Base-by-base conservation (phyloP, 2,888 invertebrate genomes). In the Syrphus vitripennis region DNA sequence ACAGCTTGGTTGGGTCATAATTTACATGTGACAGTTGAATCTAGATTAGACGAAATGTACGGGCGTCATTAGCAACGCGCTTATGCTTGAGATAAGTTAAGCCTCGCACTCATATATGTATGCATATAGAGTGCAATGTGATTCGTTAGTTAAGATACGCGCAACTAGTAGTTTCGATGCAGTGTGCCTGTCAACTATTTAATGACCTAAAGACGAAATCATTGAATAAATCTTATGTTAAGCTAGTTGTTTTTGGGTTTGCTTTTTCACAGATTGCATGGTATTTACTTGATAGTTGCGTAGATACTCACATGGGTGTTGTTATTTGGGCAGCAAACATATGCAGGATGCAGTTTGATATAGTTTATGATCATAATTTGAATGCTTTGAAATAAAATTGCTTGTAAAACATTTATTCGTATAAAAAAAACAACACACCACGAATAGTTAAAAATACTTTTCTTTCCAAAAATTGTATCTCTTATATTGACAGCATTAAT, bases 11-110 rank as follows among this genome's bases (percentile, higher is more conserved):
- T 72, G 37, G 80, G 76, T 50, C 69, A 81, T 86, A 82, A 86
- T 86, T 86, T 86, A 86, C 77, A 81, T 86, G 86, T 81, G 86
- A 86, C 86, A 86, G 86, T 40, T 74, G 82, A 82, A 86, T 86
- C 81, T 86, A 86, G 86, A 86, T 86, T 74, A 86, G 77, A 81
- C 65, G 81, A 77, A 81, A 86, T 70, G 77, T 78, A 86, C 77
- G 74, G 72, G 81, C 77, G 77, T 86, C 81, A 86, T 86, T 86
- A 86, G 74, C 72, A 77, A 70, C 63, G 86, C 70, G 86, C 72
- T 80, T 84, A 80, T 77, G 76, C 55, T 48, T 45, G 26, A 72
- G 72, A 84, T 84, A 72, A 67, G 24, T 57, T 67, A 59, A 16
- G 31, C 31, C 75, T 34, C 26, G 21, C 29, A n/a, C 48, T 24